A percentile compares a stretch with the other conserved stretches of the same genome.
These are phyloP conservation scores for Cathartes aura DNA, from an alignment of 2,113 vertebrate species.

Conservation along the genomic window DNA sequence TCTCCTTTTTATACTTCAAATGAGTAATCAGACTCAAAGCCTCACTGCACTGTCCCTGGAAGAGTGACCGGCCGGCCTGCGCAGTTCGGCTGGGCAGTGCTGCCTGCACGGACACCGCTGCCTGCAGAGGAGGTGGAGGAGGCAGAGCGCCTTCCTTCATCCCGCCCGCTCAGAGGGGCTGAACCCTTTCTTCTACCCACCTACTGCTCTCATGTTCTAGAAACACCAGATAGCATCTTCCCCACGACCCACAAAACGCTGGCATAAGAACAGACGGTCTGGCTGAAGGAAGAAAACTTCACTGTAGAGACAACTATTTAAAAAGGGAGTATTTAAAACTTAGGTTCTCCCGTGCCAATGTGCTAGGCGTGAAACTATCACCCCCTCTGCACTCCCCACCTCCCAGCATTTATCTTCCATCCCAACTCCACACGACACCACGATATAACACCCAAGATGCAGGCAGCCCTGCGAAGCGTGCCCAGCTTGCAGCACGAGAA, in stretches of 20 bases:
- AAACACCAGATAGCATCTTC: neutral
- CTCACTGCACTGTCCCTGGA: neutral
- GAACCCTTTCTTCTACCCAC: neutral
- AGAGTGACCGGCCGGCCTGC: fast-evolving
- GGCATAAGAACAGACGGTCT: neutral
- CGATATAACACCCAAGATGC: fast-evolving
- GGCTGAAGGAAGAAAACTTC: neutral
- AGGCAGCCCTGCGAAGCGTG: neutral
- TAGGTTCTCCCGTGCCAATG: fast-evolving
- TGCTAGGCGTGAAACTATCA: neutral
- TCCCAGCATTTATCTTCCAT: neutral
- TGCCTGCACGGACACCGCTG: fast-evolving
- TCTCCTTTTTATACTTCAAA: neutral
- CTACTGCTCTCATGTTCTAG: neutral
- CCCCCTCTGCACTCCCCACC: neutral
- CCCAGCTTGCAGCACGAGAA: neutral
- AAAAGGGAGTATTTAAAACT: neutral
- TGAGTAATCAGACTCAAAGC: neutral
- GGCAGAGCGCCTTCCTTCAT: neutral
- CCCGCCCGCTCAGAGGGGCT: neutral
- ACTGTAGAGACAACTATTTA: neutral
- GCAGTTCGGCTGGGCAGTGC: fast-evolving
- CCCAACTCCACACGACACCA: fast-evolving
- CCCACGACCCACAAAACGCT: neutral
- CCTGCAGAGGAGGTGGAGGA: neutral